Evolutionary conservation across 2,113 vertebrate species (phyloP).

Genomic region (Coryphaenoides rupestris): DNA sequence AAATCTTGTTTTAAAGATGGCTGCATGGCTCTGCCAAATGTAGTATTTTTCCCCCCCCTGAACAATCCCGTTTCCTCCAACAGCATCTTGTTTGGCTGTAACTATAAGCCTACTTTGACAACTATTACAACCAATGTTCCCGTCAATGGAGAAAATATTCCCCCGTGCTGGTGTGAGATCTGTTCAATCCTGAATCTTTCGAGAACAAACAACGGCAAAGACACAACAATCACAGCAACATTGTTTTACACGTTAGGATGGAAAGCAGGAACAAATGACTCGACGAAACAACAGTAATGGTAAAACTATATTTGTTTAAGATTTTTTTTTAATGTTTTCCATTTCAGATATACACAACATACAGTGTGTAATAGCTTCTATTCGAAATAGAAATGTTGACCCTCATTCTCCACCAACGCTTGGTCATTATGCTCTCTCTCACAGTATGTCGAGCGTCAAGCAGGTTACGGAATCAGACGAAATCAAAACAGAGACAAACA

Average conservation of each 20-base stretch:
- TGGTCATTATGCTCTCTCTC: slow-evolving; percentile 61
- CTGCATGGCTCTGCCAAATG: no score
- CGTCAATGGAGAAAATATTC: no score
- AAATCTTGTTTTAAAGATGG: no score
- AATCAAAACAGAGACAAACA: slow-evolving; percentile 73
- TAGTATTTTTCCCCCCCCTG: no score
- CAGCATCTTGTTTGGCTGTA: no score
- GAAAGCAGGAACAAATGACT: slow-evolving; percentile 12
- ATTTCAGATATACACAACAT: slow-evolving; percentile 80
- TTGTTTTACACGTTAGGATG: neutral
- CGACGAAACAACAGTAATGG: neutral
- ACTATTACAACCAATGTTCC: no score
- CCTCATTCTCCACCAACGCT: slow-evolving; percentile 62
- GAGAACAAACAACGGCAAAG: no score
- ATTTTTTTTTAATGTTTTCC: slow-evolving; percentile 79
- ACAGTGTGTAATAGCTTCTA: slow-evolving; percentile 82
- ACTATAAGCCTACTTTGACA: no score
- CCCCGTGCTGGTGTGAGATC: no score
- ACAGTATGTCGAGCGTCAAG: slow-evolving; percentile 65
- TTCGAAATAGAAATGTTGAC: slow-evolving; percentile 81
- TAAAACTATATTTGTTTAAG: slow-evolving; percentile 63
- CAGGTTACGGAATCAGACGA: slow-evolving; percentile 68
- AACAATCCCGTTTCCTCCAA: no score
- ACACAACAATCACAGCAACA: neutral
- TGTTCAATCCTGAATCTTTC: no score